Evolutionary conservation across 2,113 vertebrate genomes (phyloP).

Genomic region (Speoplatyrhinus poulsoni): DNA sequence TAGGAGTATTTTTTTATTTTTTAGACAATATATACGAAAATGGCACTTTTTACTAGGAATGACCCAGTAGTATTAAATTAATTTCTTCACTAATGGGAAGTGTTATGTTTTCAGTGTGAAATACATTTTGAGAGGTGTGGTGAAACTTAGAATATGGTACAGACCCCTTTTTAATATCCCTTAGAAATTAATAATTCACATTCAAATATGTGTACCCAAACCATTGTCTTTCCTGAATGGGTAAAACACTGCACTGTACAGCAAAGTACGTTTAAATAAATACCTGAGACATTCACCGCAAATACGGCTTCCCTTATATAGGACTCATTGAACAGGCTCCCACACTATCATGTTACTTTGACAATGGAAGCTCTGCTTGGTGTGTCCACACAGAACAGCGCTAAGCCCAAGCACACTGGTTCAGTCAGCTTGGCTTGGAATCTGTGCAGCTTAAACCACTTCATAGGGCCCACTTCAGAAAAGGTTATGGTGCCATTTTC

Average conservation of each 20-base stretch:
- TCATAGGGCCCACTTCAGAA: background rate
- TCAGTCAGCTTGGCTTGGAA: constrained; percentile 47
- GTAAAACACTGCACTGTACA: background rate
- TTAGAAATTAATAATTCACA: too few species aligned
- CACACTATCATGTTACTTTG: constrained; percentile 22
- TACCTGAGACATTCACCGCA: background rate
- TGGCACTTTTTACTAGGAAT: too few species aligned
- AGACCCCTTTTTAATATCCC: too few species aligned
- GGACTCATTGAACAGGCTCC: background rate
- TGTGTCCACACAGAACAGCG: constrained; percentile 35
- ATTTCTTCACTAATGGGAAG: too few species aligned
- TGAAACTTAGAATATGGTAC: too few species aligned
- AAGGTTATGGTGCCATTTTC: constrained; percentile 48
- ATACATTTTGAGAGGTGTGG: too few species aligned
- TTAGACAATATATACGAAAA: too few species aligned
- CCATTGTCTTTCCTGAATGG: too few species aligned
- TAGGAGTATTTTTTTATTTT: too few species aligned
- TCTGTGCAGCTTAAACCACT: constrained; percentile 10
- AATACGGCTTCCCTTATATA: background rate
- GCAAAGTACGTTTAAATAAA: background rate
- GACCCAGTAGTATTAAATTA: too few species aligned
- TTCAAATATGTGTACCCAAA: too few species aligned
- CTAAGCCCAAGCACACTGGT: constrained; percentile 54
- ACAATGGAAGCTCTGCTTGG: constrained; percentile 48
- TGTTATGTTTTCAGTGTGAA: too few species aligned